Conservation (phyloP, 2,113 vertebrate genomes). For the Bujurquina vittata region DNA sequence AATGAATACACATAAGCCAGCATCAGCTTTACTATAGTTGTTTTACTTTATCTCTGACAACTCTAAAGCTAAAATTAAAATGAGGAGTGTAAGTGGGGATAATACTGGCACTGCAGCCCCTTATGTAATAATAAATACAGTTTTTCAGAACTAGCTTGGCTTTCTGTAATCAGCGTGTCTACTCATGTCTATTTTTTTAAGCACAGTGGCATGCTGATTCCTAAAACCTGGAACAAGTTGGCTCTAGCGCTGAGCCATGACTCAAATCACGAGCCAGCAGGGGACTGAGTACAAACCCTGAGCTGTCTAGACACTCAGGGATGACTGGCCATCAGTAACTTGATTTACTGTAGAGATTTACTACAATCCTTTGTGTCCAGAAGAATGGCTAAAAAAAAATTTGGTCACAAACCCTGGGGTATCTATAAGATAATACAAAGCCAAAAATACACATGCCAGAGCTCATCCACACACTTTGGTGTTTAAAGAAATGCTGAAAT, state of each 20-base stretch:
- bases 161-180: conserved; percentile 21
- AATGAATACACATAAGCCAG: background rate
- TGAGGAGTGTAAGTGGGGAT: background rate
- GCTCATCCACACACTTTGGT: background rate
- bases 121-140: background rate
- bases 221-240: conserved; percentile 42
- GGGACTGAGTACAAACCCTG: conserved; percentile 27
- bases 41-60: background rate
- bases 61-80: background rate
- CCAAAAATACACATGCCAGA: background rate
- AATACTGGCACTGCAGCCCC: background rate
- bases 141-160: background rate
- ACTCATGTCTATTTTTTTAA: conserved; percentile 15
- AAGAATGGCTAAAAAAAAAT: background rate
- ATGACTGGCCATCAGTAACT: conserved; percentile 20
- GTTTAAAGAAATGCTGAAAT: background rate
- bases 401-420: background rate
- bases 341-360: background rate
- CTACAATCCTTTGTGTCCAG: background rate
- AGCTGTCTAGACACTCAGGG: conserved; percentile 50
- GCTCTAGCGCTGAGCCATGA: conserved; percentile 39
- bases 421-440: background rate
- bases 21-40: background rate
- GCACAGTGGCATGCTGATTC: conserved; percentile 41
- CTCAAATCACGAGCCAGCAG: conserved; percentile 48